Evolutionary conservation across 2,113 vertebrate species (phyloP).

Genomic region (Amazona vittata): DNA sequence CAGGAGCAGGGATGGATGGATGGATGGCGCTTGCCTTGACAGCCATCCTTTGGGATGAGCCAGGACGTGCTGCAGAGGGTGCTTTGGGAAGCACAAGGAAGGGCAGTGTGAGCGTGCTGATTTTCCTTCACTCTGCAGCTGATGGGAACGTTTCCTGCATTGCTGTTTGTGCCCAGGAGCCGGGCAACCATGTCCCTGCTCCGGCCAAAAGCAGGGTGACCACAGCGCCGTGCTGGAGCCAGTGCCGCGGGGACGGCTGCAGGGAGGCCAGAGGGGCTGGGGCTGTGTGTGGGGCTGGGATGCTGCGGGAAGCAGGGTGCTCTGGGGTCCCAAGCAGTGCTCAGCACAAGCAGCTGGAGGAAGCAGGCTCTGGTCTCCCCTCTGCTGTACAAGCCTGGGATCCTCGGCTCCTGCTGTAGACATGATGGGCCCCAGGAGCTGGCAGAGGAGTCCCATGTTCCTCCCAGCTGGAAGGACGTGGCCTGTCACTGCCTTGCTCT

Average conservation of each 20-base stretch:
- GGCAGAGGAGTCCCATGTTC: not conserved
- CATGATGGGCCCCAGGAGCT: not conserved
- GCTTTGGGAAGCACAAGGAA: not conserved
- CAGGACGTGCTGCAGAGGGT: not conserved
- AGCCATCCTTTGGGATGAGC: not conserved
- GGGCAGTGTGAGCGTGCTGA: accelerated
- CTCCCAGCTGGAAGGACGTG: not conserved
- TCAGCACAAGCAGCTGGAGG: not conserved
- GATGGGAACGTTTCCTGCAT: not conserved
- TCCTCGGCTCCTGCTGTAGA: not conserved
- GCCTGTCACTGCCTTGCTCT: not conserved
- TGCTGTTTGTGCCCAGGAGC: not conserved
- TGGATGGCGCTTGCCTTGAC: not conserved
- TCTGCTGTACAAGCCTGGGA: not conserved
- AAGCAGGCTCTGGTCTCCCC: not conserved
- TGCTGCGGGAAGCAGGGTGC: not conserved
- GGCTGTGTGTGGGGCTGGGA: not conserved
- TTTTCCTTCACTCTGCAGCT: not conserved
- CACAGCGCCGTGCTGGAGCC: not conserved
- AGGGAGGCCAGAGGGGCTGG: not conserved
- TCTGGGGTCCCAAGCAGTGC: not conserved
- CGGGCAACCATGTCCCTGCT: not conserved
- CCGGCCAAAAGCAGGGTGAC: not conserved
- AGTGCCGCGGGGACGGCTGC: not conserved
- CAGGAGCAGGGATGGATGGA: not conserved